A percentile compares a stretch with the other conserved stretches of the same genome.
Evolutionary conservation across 2,113 vertebrate species (phyloP).

Genomic region (Neotoma lepida): DNA sequence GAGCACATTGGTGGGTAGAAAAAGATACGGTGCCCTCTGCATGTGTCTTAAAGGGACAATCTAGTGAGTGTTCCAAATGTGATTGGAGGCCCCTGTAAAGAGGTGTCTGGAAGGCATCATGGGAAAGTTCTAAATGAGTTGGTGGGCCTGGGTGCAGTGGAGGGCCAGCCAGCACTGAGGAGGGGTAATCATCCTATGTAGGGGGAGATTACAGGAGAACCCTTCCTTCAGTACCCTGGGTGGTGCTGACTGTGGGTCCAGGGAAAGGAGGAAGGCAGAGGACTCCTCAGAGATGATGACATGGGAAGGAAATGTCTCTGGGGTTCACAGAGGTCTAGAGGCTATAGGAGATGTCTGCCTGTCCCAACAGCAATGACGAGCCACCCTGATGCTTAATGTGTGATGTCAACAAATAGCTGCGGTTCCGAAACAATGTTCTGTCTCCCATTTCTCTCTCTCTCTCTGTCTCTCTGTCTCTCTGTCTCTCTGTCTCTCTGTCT

Average conservation of each 20-base stretch:
- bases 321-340: neutral
- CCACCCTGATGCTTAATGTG: accelerated
- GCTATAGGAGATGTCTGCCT: neutral
- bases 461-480: too few relatives aligned
- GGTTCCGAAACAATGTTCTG: neutral
- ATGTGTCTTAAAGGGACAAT: neutral
- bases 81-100: neutral
- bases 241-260: accelerated
- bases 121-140: neutral
- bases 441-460: too few relatives aligned
- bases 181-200: accelerated
- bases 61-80: neutral
- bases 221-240: accelerated
- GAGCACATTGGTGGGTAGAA: neutral
- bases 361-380: neutral
- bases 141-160: accelerated
- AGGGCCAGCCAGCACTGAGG: neutral
- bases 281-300: accelerated
- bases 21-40: accelerated
- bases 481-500: too few relatives aligned
- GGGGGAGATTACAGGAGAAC: neutral
- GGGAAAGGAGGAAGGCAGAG: neutral
- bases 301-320: accelerated
- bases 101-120: neutral
- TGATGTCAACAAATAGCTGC: accelerated